phyloP scores from a whole-genome alignment of 2,113 vertebrate species.

The Tenebrosternarchus preto region DNA sequence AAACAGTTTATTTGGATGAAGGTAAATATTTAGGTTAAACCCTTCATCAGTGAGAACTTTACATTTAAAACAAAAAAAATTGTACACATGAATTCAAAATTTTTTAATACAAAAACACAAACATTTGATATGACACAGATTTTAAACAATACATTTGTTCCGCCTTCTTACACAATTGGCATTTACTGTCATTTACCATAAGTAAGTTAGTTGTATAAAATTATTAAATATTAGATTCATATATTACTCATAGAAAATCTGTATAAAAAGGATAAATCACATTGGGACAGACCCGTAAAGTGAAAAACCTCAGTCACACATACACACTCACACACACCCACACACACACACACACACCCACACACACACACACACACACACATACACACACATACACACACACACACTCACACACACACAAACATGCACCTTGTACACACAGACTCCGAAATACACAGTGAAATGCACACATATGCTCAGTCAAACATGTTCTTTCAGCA shows the following conservation, averaged over 20 bases:
- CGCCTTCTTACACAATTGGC: constrained; percentile 72
- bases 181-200: constrained; percentile 74
- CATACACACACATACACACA: background rate
- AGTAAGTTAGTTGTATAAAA: constrained; percentile 84
- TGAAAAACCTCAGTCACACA: constrained; percentile 52
- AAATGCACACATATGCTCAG: constrained; percentile 19
- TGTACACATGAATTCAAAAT: constrained; percentile 68
- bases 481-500: constrained; percentile 42
- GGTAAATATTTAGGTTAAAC: constrained; percentile 36
- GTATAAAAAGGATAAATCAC: constrained; percentile 77
- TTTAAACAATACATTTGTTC: constrained; percentile 66
- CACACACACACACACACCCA: constrained; percentile 19
- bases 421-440: constrained; percentile 8
- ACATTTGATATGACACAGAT: constrained; percentile 70
- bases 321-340: background rate
- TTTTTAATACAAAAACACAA: constrained; percentile 78
- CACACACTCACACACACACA: constrained; percentile 8
- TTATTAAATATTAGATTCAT: constrained; percentile 86
- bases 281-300: constrained; percentile 77
- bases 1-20: constrained; percentile 41
- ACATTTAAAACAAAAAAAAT: constrained; percentile 33
- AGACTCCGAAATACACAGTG: constrained; percentile 6
- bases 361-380: constrained; percentile 15
- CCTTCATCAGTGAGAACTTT: constrained; percentile 31
- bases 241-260: constrained; percentile 85